A percentile compares a stretch with the other conserved stretches of the same genome.
Conservation (phyloP, 2,888 invertebrate genomes). For the Mythimna loreyi region DNA sequence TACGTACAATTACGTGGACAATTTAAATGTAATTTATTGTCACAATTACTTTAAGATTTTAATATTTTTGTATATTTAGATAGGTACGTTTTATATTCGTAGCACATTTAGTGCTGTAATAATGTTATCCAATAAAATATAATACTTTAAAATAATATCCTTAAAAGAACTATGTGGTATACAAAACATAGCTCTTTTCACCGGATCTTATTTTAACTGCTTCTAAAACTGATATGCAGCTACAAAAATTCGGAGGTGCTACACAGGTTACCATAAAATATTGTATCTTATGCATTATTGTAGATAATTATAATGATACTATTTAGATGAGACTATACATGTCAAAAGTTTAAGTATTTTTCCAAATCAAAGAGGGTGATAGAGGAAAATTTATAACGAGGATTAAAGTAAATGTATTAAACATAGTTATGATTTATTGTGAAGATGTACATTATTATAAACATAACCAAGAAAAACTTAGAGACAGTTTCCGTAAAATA, state of each 20-base stretch:
- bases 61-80: slow-evolving; percentile 62
- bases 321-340: slow-evolving; percentile 50
- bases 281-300: slow-evolving; percentile 75
- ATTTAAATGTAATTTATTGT: slow-evolving; percentile 72
- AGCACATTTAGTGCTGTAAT: slow-evolving; percentile 62
- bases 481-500: slow-evolving; percentile 34
- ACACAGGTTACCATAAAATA: slow-evolving; percentile 83
- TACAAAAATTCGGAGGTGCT: slow-evolving; percentile 81
- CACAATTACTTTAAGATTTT: slow-evolving; percentile 66
- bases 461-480: slow-evolving; percentile 15
- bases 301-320: slow-evolving; percentile 74
- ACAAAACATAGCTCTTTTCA: slow-evolving; percentile 57
- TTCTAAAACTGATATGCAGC: slow-evolving; percentile 61
- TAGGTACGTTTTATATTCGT: slow-evolving; percentile 57
- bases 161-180: slow-evolving; percentile 60
- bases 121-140: slow-evolving; percentile 57
- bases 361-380: slow-evolving; percentile 37
- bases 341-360: slow-evolving; percentile 41
- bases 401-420: slow-evolving; percentile 22
- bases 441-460: slow-evolving; percentile 23
- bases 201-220: slow-evolving; percentile 56
- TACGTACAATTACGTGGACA: slow-evolving; percentile 65
- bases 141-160: slow-evolving; percentile 56
- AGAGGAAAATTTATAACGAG: slow-evolving; percentile 26
- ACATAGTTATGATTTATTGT: slow-evolving; percentile 14